Evolutionary conservation across 2,888 invertebrate genomes (phyloP), one percentile per base, ranked within the genome.

Genomic region (Oxyteleia sp.): DNA sequence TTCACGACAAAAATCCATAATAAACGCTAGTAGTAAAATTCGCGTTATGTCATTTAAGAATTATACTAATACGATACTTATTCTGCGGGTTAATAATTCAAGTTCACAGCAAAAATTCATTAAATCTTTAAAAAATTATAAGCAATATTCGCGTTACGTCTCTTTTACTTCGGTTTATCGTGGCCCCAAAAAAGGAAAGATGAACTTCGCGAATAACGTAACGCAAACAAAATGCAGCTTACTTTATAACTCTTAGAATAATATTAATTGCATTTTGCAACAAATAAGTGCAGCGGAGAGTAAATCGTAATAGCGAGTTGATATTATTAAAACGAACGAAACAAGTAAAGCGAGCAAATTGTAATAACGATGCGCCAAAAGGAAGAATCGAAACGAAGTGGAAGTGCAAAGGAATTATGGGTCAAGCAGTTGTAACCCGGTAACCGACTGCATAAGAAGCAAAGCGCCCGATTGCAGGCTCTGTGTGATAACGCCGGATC

Each of bases 391-490:
- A 43, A 68, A 55, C 11, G 45, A 53, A 55, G 26, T 51, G 18
- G 57, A 69, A 47, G 71, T 59, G 38, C 32, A 51, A 43, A 61
- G 41, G 32, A 61, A 51, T 63, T 61, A 43, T 51, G 49, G 72
- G 61, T 72, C 72, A 61, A 43, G 29, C 23, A 29, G 55, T 57
- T 55, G 55, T 64, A 64, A 75, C 75, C 64, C 23, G 64, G 64
- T 63, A 74, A 63, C 72, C 29, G 74, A 26, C 74, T 55, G 74
- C 71, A 49, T 72, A 71, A 71, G 47, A 59, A 71, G 57, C 59
- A 15, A 38, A 71, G 57, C 59, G 11, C 26, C 26, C 23, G 23
- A 18, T 43, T 10, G 41, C 15, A 49, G 18, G 41, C 61, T 38
- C 29, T 16, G 13, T 20, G 53, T 18, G 64, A 74, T 74, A 74